phyloP scores from a whole-genome alignment of 2,888 invertebrate species.

The Bugula neritina region DNA sequence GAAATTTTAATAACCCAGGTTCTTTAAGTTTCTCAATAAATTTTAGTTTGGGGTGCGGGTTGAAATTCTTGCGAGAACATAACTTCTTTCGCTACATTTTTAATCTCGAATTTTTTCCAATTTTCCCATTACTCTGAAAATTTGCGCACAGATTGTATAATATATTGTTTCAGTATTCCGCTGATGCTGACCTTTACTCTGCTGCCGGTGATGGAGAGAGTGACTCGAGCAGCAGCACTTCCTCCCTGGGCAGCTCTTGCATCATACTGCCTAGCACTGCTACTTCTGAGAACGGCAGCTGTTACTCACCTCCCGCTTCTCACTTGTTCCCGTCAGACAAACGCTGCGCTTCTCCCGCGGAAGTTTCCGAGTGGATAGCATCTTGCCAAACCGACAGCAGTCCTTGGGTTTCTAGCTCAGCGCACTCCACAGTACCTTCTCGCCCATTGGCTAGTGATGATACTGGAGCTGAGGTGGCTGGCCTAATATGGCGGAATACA shows the following conservation, averaged over 20 bases:
- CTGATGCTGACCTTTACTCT: no score
- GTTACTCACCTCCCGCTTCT: neutral
- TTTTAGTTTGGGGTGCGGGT: no score
- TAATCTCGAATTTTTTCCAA: no score
- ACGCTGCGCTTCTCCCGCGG: neutral
- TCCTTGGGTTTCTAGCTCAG: neutral
- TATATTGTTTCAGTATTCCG: no score
- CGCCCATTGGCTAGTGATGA: neutral
- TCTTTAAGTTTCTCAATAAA: no score
- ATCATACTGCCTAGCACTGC: constrained; percentile 2
- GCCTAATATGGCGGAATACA: neutral
- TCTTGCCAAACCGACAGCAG: neutral
- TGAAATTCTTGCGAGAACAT: no score
- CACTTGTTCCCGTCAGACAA: neutral
- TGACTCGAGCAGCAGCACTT: neutral
- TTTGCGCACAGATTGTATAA: no score
- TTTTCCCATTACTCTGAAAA: no score
- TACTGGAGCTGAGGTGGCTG: neutral
- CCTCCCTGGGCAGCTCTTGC: neutral
- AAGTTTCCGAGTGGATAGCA: constrained; percentile 12
- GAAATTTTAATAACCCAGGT: no score
- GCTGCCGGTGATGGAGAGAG: neutral
- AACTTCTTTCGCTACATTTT: no score
- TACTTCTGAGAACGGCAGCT: neutral
- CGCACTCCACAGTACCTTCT: neutral